These are phyloP conservation scores for Monopis laevigella DNA, from an alignment of 2,888 invertebrate species.

Conservation along the genomic window DNA sequence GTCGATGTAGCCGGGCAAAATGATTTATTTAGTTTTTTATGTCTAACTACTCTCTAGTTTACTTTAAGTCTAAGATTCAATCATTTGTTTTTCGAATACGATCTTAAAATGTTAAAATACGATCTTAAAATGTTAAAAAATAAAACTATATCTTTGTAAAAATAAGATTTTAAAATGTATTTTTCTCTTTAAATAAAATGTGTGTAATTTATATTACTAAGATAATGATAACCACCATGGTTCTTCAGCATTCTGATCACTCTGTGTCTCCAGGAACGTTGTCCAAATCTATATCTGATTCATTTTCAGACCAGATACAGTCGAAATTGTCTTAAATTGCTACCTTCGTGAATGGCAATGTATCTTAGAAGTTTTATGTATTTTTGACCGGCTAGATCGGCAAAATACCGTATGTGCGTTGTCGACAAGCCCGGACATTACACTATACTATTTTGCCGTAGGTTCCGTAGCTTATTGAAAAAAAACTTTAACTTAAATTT, in stretches of 20 bases:
- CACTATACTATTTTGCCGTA: too few relatives aligned
- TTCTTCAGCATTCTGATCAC: background rate
- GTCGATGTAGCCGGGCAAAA: background rate
- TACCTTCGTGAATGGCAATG: background rate
- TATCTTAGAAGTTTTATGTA: too few relatives aligned
- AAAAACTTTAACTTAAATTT: too few relatives aligned
- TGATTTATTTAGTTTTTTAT: background rate
- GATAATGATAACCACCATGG: too few relatives aligned
- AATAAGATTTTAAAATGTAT: background rate
- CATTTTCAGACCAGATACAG: background rate
- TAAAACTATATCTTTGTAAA: constrained; percentile 1
- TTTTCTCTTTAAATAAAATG: too few relatives aligned
- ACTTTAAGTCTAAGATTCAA: background rate
- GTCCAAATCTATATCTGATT: background rate
- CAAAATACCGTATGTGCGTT: too few relatives aligned
- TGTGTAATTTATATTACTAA: too few relatives aligned
- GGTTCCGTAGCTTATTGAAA: too few relatives aligned
- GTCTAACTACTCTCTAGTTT: background rate
- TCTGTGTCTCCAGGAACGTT: background rate
- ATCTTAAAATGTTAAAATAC: background rate
- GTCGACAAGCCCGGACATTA: too few relatives aligned
- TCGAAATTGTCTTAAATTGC: too few relatives aligned
- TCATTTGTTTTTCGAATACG: background rate
- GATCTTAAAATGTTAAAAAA: too few relatives aligned
- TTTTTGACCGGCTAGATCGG: too few relatives aligned